Evolutionary conservation across 2,113 vertebrate species (phyloP), one percentile per base, ranked within the genome.

Genomic region (Gavialis gangeticus): DNA sequence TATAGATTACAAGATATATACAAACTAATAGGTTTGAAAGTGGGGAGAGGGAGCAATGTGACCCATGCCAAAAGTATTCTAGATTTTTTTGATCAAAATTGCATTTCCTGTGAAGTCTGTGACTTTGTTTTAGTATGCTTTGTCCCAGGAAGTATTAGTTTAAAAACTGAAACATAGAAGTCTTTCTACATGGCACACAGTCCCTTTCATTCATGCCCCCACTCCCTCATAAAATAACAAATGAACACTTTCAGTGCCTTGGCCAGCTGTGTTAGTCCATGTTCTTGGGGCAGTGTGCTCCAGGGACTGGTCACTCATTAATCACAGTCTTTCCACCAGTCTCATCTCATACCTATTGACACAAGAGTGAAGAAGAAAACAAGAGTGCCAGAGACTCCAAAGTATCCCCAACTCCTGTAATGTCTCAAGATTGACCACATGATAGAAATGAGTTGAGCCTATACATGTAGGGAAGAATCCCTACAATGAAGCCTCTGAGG

Each of bases 121-220:
- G 64, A 75, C 94, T 95, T 96, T 94, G 92, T 95, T 96, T 97
- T 95, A 95, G 94, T 79, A 93, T 56, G 13, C 6, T 55, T 82
- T 71, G 16, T 85, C 67, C 69, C 84, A 81, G 79, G 71, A 76
- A 57, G 16, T 12, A 0, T 5, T 80, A 88, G 60, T 85, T 25
- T 34, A 56, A 64, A n/a, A 27, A 64, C 14, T 24, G 2, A 0
- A 66, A 28, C 55, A 55, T 69, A 64, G 27, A 62, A 73, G 34
- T 73, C 34, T 57, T 91, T 57, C 89, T 90, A 60, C 0, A 2
- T 59, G 63, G 14, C 16, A 67, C 54, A 5, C 9, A 24, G 83
- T 85, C 22, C 28, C 25, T 54, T 18, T 88, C 63, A 84, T 87
- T 57, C 37, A n/a, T 2, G 0, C 80, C 76, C 34, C 76, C 71